Evolutionary conservation across 2,113 vertebrate genomes (phyloP), one percentile per base, ranked within the genome.

Genomic region (Potamarius usumacintae): DNA sequence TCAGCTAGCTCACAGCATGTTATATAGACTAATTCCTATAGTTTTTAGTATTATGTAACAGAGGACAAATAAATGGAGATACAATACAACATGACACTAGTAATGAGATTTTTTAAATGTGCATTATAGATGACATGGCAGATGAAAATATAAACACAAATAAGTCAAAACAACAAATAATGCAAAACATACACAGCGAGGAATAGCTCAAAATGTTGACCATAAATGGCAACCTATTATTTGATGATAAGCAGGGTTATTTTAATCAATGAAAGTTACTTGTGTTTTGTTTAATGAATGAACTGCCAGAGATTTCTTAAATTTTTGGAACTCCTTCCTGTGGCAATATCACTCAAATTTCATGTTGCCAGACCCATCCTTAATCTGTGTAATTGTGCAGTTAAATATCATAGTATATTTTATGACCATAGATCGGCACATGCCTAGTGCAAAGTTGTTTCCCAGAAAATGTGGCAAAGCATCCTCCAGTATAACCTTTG

Each of bases 51-150:
- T n/a, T 27, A 82, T 55, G 17, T 60, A 85, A 62, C 55, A 50
- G 76, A 50, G 34, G 15, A 74, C 18, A 76, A 76, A 20, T 50
- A 57, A 42, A 85, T 30, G 25, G 27, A 80, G 60, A 79, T 30
- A 63, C 60, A 80, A 67, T 1, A n/a, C 5, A 52, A 53, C 34
- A n/a, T 4, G 18, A 42, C 25, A 86, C 42, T 86, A 67, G 50
- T 67, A 85, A 34, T 77, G 57, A 10, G 57, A 20, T 60, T 62
- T 62, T 12, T 79, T 11, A 3, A 14, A 85, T 57, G 71, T 48
- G 53, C 55, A 62, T 76, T 60, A 85, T 78, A 48, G 76, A 86
- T 79, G 76, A 67, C 27, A 80, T 79, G 79, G 30, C 10, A 25
- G 79, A 82, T 62, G 79, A 25, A 48, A 0, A 7, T 22, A 60